Evolutionary conservation across 2,888 invertebrate genomes (phyloP).

Genomic region (Cloeon dipterum): DNA sequence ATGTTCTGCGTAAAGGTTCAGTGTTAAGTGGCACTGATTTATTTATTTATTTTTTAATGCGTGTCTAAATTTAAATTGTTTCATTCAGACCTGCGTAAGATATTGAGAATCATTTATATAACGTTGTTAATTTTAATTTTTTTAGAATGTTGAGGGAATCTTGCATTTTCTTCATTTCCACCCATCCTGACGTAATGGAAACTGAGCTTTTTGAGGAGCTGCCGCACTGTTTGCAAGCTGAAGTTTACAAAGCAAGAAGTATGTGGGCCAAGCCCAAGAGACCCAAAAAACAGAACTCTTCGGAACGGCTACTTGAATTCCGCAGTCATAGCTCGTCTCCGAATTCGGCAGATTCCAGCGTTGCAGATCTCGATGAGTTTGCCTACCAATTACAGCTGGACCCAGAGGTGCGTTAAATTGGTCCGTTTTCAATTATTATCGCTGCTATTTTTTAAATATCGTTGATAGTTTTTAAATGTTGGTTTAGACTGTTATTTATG

Average conservation of each 20-base stretch:
- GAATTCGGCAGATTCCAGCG: slow-evolving; percentile 8
- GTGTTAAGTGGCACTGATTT: too few relatives aligned
- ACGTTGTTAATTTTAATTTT: background rate
- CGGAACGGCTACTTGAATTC: too few relatives aligned
- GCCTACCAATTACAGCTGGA: too few relatives aligned
- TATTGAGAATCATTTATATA: background rate
- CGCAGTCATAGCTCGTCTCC: slow-evolving; percentile 7
- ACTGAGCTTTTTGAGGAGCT: slow-evolving; percentile 30
- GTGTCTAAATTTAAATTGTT: too few relatives aligned
- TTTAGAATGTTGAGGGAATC: slow-evolving; percentile 20
- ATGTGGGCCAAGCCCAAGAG: slow-evolving; percentile 16
- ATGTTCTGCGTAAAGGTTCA: background rate
- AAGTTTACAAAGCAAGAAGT: slow-evolving; percentile 25
- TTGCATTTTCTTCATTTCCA: slow-evolving; percentile 26
- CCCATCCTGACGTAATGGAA: slow-evolving; percentile 26
- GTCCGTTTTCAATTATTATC: too few relatives aligned
- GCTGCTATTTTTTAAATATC: too few relatives aligned
- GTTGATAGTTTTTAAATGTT: too few relatives aligned
- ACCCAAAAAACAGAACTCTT: background rate
- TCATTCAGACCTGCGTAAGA: background rate
- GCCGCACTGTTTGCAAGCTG: slow-evolving; percentile 29
- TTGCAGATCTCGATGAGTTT: slow-evolving; percentile 10
- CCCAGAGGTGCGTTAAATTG: too few relatives aligned
- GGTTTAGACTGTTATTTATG: too few relatives aligned
- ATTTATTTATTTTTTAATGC: too few relatives aligned